A percentile compares a stretch with the other conserved stretches of the same genome.
Evolutionary conservation across 23 tunicate genomes (phyloP).

Genomic region (Botrylloides violaceus): DNA sequence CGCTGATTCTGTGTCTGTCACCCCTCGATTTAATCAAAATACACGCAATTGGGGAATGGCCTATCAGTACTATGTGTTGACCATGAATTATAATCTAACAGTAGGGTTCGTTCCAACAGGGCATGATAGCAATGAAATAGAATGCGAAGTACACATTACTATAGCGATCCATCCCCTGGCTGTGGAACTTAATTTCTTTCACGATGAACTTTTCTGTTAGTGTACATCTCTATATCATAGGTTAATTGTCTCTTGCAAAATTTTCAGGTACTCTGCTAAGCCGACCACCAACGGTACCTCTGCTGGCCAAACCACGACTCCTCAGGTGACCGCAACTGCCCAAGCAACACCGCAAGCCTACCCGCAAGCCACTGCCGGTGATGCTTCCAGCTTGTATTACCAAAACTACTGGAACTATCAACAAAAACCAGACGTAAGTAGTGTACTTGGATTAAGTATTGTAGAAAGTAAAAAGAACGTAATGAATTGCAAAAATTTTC

Average conservation of each 20-base stretch:
- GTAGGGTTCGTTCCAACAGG: too few species aligned
- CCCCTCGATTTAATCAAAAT: too few species aligned
- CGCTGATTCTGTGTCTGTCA: too few species aligned
- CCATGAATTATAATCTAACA: too few species aligned
- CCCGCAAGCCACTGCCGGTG: constrained; percentile 20
- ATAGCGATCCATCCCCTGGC: too few species aligned
- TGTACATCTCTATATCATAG: not conserved
- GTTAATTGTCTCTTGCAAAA: not conserved
- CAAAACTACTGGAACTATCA: constrained; percentile 87
- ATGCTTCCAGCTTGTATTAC: constrained; percentile 59
- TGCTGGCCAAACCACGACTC: not conserved
- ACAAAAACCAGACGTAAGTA: constrained; percentile 22
- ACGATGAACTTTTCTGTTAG: too few species aligned
- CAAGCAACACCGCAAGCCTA: constrained; percentile 30
- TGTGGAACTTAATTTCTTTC: too few species aligned
- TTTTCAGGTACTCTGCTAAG: constrained; percentile 12
- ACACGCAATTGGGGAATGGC: too few species aligned
- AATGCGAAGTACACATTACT: too few species aligned
- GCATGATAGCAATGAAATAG: too few species aligned
- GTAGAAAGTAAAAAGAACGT: not conserved
- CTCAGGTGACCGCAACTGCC: not conserved
- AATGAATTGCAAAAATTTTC: not conserved
- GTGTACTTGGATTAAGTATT: not conserved
- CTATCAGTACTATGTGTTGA: too few species aligned
- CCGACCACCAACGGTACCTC: constrained; percentile 17